These are phyloP conservation scores for Listronotus bonariensis DNA, from an alignment of 1,140 invertebrate genomes.

Conservation along the genomic window DNA sequence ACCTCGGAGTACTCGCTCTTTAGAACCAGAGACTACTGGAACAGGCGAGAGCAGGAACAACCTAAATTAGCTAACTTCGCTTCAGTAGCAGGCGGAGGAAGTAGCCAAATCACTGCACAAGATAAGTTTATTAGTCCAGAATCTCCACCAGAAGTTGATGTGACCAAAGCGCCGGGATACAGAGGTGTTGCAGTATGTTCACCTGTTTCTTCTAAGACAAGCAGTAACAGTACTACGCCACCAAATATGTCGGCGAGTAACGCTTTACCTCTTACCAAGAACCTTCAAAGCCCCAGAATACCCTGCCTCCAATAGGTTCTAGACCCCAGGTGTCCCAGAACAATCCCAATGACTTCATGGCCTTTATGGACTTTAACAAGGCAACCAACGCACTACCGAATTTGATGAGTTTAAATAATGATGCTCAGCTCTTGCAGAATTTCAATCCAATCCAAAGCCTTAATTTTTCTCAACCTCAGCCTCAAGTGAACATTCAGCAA, in stretches of 20 bases:
- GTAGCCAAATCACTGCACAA: slow-evolving; percentile 35
- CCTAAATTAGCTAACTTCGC: slow-evolving; percentile 76
- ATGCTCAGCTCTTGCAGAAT: slow-evolving; percentile 48
- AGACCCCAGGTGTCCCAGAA: slow-evolving; percentile 37
- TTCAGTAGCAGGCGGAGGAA: slow-evolving; percentile 68
- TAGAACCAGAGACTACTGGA: slow-evolving; percentile 64
- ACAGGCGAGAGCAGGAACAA: slow-evolving; percentile 65
- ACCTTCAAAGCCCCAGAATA: slow-evolving; percentile 46
- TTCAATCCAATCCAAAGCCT: slow-evolving; percentile 54
- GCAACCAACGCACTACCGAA: slow-evolving; percentile 49
- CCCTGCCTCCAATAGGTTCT: slow-evolving; percentile 49
- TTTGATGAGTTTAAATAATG: slow-evolving; percentile 57
- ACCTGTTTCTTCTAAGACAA: slow-evolving; percentile 69
- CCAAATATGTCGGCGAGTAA: slow-evolving; percentile 49
- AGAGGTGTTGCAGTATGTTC: slow-evolving; percentile 72
- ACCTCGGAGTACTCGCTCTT: slow-evolving; percentile 77
- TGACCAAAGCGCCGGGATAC: slow-evolving; percentile 82
- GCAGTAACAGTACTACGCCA: slow-evolving; percentile 59
- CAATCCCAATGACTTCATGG: slow-evolving; percentile 25
- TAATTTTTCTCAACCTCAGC: slow-evolving; percentile 56
- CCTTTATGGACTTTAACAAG: slow-evolving; percentile 47
- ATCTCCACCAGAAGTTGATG: slow-evolving; percentile 69
- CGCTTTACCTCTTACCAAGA: slow-evolving; percentile 39
- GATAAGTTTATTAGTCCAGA: slow-evolving; percentile 64
- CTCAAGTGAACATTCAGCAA: slow-evolving; percentile 36